phyloP scores from a whole-genome alignment of 1,140 invertebrate species.

The Leptinotarsa lineolata region DNA sequence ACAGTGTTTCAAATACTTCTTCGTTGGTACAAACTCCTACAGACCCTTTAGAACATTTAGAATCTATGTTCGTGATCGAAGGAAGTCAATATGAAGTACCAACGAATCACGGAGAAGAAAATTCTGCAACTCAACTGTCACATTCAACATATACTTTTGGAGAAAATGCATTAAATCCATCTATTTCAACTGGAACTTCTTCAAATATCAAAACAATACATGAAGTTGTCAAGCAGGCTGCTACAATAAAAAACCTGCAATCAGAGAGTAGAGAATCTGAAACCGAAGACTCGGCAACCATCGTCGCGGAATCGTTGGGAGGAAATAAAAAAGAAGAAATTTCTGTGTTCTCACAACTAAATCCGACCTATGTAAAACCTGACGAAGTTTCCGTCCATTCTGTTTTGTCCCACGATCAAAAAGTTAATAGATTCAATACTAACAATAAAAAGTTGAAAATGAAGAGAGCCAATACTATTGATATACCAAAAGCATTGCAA shows the following conservation, averaged over 20 bases:
- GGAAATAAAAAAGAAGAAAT: background rate
- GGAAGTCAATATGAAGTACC: constrained; percentile 11
- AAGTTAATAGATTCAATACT: constrained; percentile 62
- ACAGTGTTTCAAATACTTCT: constrained; percentile 43
- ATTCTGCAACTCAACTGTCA: background rate
- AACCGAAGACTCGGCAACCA: constrained; percentile 26
- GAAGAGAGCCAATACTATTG: constrained; percentile 86
- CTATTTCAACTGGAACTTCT: constrained; percentile 27
- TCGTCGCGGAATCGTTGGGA: background rate
- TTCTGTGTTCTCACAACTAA: constrained; percentile 25
- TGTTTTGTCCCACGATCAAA: constrained; percentile 31
- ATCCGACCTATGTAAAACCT: constrained; percentile 37
- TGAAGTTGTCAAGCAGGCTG: constrained; percentile 38
- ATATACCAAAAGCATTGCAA: constrained; percentile 74
- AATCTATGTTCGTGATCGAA: constrained; percentile 41
- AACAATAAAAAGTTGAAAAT: constrained; percentile 72
- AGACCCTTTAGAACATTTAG: constrained; percentile 42
- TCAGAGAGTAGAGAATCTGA: constrained; percentile 21
- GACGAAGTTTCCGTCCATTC: background rate
- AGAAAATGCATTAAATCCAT: background rate
- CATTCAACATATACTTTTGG: background rate
- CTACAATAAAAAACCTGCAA: constrained; percentile 31
- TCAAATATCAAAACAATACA: constrained; percentile 37
- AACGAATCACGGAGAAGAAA: background rate
- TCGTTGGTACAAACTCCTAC: constrained; percentile 50